Conservation (phyloP, 1,140 invertebrate species). For the Pentalonia nigronervosa region DNA sequence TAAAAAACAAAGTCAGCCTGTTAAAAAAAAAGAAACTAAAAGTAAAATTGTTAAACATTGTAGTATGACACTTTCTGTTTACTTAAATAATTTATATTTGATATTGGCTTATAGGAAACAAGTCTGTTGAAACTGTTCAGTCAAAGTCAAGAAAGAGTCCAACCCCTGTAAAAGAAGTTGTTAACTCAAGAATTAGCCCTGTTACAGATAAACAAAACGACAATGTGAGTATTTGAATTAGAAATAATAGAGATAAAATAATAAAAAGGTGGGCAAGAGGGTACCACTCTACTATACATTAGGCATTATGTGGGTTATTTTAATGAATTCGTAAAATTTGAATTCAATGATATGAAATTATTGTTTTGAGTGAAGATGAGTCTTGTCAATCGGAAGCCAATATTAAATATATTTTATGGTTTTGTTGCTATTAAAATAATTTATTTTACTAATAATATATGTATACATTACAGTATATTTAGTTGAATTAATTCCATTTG, state of each 20-base stretch:
- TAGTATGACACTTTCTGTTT: neutral
- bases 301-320: too few relatives aligned
- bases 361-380: too few relatives aligned
- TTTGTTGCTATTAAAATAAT: too few relatives aligned
- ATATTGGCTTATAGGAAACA: neutral
- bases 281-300: too few relatives aligned
- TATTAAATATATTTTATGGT: too few relatives aligned
- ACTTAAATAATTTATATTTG: neutral
- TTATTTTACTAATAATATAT: too few relatives aligned
- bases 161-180: neutral
- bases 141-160: neutral
- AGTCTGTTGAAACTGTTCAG: neutral
- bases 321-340: too few relatives aligned
- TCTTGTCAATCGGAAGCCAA: too few relatives aligned
- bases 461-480: too few relatives aligned
- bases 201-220: too few relatives aligned
- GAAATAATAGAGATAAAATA: neutral
- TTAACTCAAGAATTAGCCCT: neutral
- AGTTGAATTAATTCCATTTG: too few relatives aligned
- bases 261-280: neutral
- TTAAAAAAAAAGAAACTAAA: neutral
- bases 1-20: neutral
- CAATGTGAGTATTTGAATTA: neutral
- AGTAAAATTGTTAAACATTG: conserved; percentile 16
- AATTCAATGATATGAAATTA: too few relatives aligned